Evolutionary conservation across 1,140 invertebrate species (phyloP), one percentile per base, ranked within the genome.

Genomic region (Thalassaphorura encarpata): DNA sequence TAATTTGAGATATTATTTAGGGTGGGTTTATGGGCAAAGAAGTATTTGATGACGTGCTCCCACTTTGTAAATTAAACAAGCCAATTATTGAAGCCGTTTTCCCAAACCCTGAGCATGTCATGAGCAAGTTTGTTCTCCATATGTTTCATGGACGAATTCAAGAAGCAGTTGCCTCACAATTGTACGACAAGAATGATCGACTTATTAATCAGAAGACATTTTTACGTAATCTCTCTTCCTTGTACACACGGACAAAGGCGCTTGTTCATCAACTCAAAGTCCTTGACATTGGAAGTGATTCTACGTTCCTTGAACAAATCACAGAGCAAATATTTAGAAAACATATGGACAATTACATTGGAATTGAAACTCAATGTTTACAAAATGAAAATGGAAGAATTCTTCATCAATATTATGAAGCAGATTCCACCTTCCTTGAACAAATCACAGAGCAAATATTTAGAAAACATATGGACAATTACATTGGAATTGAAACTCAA

Each of bases 41-140:
- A 69, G 83, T 97, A 45, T 98, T 97, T 75, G 80, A 81, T 52
- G 86, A 96, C 64, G 85, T 97, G 6, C 76, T 95, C 52, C 86
- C 89, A 19, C 75, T 97, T 60, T 97, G 94, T 73, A 82, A 84
- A 62, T 85, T 84, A 66, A 94, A 92, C 68, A 84, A 91, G 68
- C 79, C 81, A 56, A 79, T 97, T 1, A 91, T 97, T 58, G 83
- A 85, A 68, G 82, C 87, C 72, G 94, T 99, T 0, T 99, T 99
- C 68, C 83, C 81, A n/a, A 95, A 93, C 75, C 90, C 93, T 0
- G 88, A 96, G 61, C 87, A 93, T 78, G 92, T 99, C 0, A 97
- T 98, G 90, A 85, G 87, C 33, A 98, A 97, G 74, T 95, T 97
- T 75, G 87, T 98, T 28, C 74, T 97, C 1, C 96, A 96, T 68